Conservation (phyloP, 1,140 invertebrate genomes). For the Lepidurus arcticus region DNA sequence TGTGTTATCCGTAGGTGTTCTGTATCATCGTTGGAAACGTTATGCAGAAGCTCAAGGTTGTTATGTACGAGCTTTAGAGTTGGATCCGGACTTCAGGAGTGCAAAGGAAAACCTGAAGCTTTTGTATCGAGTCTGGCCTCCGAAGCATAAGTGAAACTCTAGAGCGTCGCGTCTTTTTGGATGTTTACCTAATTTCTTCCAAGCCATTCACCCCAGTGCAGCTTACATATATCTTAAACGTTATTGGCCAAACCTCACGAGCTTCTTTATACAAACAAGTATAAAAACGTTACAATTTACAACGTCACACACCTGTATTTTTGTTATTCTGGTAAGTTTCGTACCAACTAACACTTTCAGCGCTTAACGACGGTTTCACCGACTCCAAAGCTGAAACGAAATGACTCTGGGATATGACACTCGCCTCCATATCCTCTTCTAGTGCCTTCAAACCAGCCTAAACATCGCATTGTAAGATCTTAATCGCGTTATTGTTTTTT, state of each 20-base stretch:
- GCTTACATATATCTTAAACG: constrained; percentile 3
- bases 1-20: constrained; percentile 61
- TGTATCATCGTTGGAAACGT: constrained; percentile 90
- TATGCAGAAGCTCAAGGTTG: constrained; percentile 61
- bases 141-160: not conserved
- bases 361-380: constrained; percentile 51
- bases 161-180: too few relatives aligned
- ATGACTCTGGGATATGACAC: constrained; percentile 48
- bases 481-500: not conserved
- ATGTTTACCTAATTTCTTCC: not conserved
- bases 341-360: constrained; percentile 46
- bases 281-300: constrained; percentile 24
- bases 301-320: not conserved
- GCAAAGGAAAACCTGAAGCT: constrained; percentile 59
- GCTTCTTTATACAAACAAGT: constrained; percentile 15
- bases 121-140: constrained; percentile 39
- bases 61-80: constrained; percentile 66
- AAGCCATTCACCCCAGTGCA: constrained; percentile 6
- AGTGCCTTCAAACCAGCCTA: constrained; percentile 61
- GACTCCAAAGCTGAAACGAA: constrained; percentile 51
- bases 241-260: constrained; percentile 17
- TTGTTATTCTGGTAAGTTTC: constrained; percentile 27
- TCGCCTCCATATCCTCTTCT: constrained; percentile 49
- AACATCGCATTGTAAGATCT: constrained; percentile 13
- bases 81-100: constrained; percentile 62